Evolutionary conservation across 23 tunicate species (phyloP).

Genomic region (Halocynthia aurantium): DNA sequence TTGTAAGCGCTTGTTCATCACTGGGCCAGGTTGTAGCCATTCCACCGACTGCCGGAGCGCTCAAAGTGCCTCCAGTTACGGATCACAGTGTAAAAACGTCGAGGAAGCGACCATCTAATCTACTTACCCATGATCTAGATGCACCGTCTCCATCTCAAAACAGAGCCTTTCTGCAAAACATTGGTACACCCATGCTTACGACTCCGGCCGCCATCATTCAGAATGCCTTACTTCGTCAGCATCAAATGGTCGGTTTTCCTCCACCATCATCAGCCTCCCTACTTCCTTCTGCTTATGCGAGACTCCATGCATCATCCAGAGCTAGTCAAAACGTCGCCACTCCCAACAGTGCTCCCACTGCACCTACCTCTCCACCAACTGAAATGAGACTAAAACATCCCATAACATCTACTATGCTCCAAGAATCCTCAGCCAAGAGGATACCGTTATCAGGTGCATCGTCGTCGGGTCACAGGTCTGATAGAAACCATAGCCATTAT

Average conservation of each 20-base stretch:
- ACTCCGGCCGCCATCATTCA: conserved; percentile 14
- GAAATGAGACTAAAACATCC: conserved; percentile 14
- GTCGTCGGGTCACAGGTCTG: neutral
- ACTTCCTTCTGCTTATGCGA: conserved; percentile 18
- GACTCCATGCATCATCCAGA: conserved; percentile 1
- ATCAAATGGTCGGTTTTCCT: conserved; percentile 9
- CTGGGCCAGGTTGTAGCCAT: conserved; percentile 21
- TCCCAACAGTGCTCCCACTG: neutral
- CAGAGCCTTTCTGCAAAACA: conserved; percentile 7
- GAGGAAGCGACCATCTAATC: conserved; percentile 18
- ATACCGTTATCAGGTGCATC: neutral
- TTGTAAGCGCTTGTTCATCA: conserved; percentile 46
- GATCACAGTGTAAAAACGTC: conserved; percentile 7
- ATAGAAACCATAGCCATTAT: conserved; percentile 15
- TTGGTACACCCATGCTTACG: neutral
- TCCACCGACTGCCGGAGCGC: conserved; percentile 13
- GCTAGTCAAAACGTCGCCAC: neutral
- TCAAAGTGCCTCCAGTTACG: conserved; percentile 6
- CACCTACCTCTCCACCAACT: neutral
- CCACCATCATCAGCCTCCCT: conserved; percentile 1
- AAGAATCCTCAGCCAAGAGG: neutral
- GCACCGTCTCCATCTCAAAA: conserved; percentile 11
- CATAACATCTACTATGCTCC: conserved; percentile 10
- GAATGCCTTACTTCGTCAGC: conserved; percentile 11
- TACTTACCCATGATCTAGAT: neutral